phyloP scores from a whole-genome alignment of 2,888 invertebrate genomes.

The Carcina quercana region DNA sequence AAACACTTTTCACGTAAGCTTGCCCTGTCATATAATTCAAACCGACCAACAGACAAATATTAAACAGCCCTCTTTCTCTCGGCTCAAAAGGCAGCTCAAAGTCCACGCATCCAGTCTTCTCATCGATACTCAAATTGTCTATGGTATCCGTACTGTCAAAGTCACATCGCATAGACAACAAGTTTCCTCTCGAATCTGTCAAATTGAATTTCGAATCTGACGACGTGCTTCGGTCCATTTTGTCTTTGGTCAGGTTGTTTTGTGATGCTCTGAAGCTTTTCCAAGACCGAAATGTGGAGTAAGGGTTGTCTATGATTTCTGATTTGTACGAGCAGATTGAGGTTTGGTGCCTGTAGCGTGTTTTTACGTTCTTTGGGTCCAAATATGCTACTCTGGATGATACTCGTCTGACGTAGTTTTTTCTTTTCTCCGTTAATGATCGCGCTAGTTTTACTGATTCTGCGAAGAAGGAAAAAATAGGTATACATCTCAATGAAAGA shows the following conservation, averaged over 20 bases:
- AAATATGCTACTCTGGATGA: constrained; percentile 71
- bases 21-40: constrained; percentile 77
- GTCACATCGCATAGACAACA: constrained; percentile 41
- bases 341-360: constrained; percentile 50
- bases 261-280: constrained; percentile 61
- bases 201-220: constrained; percentile 48
- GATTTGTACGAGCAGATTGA: constrained; percentile 57
- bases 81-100: constrained; percentile 51
- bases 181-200: constrained; percentile 46
- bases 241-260: constrained; percentile 38
- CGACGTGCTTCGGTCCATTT: constrained; percentile 32
- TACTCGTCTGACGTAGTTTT: constrained; percentile 78
- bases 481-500: too few relatives aligned
- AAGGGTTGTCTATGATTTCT: constrained; percentile 47
- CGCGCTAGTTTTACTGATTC: constrained; percentile 70
- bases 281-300: constrained; percentile 63
- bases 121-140: constrained; percentile 50
- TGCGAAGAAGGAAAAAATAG: background rate
- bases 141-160: constrained; percentile 32
- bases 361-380: constrained; percentile 43
- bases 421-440: constrained; percentile 76
- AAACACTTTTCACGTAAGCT: constrained; percentile 82
- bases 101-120: constrained; percentile 57
- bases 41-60: constrained; percentile 80
- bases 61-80: constrained; percentile 71